Base-by-base conservation (phyloP, 2,888 invertebrate species). In the Melolontha melolontha region DNA sequence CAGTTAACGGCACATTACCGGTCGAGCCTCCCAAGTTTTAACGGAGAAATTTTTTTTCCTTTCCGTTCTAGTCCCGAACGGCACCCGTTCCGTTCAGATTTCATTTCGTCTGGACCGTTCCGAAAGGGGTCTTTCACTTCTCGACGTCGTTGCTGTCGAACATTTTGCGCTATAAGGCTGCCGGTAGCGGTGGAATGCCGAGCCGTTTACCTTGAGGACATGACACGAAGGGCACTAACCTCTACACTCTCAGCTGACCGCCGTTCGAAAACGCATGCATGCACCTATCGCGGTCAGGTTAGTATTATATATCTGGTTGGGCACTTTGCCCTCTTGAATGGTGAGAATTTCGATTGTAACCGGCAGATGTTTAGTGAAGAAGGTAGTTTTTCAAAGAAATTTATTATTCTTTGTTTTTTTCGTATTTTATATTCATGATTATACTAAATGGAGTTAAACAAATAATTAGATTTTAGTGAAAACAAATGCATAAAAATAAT, bases 121-220 rank as follows among this genome's bases (percentile, higher is more conserved):
- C 34, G 10, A 17, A 50, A 50, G 17, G n/a, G 17, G 50, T 27
- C 47, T 11, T 47, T 47, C 14, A 47, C 16, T 8, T 5, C 47
- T 2, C 34, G 34, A 10, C 34, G 10, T 5, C 34, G 34, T 10
- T 6, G 34, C 34, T 34, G 34, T 34, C 34, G 34, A 34, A 34
- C 34, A 34, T 34, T 29, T 5, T 5, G 34, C 34, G 34, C 34
- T 34, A n/a, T 16, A 5, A 41, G 42, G 66, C 34, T 62, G 66
- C 29, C 62, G 67, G 66, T 55, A 73, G 71, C 71, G 67, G 70
- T 69, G 70, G 75, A 75, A 76, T 75, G 75, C 72, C 73, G 72
- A 72, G 75, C 71, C 69, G 76, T 74, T 76, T 73, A 74, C 75
- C 76, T 76, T 76, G 76, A 76, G 76, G 76, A 74, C 75, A 74